Conservation (phyloP, 2,888 invertebrate species). For the Colostygia pectinataria region DNA sequence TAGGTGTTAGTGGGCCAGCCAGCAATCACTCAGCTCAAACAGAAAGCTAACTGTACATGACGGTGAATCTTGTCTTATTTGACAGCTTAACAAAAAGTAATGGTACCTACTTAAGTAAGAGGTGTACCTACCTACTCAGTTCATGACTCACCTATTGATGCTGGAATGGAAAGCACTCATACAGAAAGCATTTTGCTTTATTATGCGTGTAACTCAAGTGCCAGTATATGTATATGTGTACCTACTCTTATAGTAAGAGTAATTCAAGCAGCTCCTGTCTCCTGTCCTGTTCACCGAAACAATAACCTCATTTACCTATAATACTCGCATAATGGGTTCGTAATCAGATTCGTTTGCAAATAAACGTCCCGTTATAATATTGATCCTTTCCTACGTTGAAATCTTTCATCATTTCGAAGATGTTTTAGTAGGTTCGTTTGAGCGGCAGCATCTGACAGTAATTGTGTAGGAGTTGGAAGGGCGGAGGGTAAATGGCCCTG, state of each 20-base stretch:
- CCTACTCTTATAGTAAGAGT: no score
- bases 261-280: no score
- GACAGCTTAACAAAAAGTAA: slow-evolving; percentile 45
- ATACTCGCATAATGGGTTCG: slow-evolving; percentile 21
- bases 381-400: slow-evolving; percentile 31
- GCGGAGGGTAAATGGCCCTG: slow-evolving; percentile 49
- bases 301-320: neutral
- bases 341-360: slow-evolving; percentile 22
- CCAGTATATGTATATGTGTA: no score
- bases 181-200: neutral
- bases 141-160: slow-evolving; percentile 15
- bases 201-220: neutral
- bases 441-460: slow-evolving; percentile 43
- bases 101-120: slow-evolving; percentile 26
- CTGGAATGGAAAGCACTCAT: slow-evolving; percentile 10
- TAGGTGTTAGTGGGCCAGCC: slow-evolving; percentile 70
- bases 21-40: slow-evolving; percentile 55
- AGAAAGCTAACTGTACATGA: slow-evolving; percentile 63
- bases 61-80: slow-evolving; percentile 47
- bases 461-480: slow-evolving; percentile 51
- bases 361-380: slow-evolving; percentile 26
- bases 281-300: no score
- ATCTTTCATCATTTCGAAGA: slow-evolving; percentile 38
- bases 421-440: slow-evolving; percentile 37
- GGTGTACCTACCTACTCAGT: slow-evolving; percentile 28